phyloP scores from a whole-genome alignment of 2,113 vertebrate genomes.

The Zapus hudsonius region DNA sequence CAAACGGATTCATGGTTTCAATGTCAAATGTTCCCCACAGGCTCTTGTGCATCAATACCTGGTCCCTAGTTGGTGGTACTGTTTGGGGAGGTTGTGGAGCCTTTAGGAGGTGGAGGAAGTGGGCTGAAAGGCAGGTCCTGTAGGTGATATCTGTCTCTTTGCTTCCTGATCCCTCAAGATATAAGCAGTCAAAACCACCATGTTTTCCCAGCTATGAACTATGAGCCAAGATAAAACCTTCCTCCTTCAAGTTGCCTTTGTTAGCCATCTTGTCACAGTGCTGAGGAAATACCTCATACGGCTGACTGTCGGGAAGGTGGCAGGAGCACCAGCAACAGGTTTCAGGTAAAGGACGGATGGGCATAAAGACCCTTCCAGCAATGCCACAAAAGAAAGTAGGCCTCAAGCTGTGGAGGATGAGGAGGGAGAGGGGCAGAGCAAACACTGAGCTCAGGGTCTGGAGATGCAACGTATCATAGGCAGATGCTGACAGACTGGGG shows the following conservation, averaged over 20 bases:
- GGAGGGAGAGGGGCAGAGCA: background rate
- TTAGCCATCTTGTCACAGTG: background rate
- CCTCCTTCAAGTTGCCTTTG: background rate
- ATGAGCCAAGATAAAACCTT: background rate
- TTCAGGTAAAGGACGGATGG: background rate
- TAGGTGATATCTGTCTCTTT: background rate
- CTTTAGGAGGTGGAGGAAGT: no score
- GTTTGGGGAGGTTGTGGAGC: no score
- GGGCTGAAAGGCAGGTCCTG: background rate
- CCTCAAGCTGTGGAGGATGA: fast-evolving
- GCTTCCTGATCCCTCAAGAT: no score
- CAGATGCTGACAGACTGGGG: no score
- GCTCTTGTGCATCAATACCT: no score
- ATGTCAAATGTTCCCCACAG: no score
- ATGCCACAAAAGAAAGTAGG: background rate
- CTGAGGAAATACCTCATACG: background rate
- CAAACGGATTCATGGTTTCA: no score
- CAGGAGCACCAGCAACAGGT: fast-evolving
- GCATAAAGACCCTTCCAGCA: background rate
- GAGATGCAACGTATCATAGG: background rate
- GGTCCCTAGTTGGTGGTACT: no score
- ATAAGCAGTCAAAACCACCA: background rate
- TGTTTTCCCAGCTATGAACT: background rate
- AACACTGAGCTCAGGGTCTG: fast-evolving
- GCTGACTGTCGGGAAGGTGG: background rate